Evolutionary conservation across 2,888 invertebrate species (phyloP).

Genomic region (Bombyx huttoni): DNA sequence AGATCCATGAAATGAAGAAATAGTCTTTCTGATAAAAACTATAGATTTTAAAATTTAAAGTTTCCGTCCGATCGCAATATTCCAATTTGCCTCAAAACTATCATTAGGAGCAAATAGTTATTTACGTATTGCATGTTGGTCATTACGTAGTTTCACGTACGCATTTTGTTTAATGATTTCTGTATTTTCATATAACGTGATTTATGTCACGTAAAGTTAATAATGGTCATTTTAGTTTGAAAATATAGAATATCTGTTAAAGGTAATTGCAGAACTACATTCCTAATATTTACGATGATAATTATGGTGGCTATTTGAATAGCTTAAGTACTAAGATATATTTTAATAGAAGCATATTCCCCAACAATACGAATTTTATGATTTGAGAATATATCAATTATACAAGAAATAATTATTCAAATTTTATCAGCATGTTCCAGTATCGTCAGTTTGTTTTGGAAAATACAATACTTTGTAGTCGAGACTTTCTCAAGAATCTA

Average conservation of each 20-base stretch:
- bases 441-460: too few species aligned
- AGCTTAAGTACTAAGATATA: neutral
- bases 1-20: too few species aligned
- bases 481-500: too few species aligned
- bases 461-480: too few species aligned
- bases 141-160: neutral
- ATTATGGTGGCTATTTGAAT: neutral
- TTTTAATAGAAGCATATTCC: neutral
- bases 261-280: neutral
- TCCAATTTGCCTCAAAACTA: neutral
- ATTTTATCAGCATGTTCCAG: too few species aligned
- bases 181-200: neutral
- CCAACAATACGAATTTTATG: too few species aligned
- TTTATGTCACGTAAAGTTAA: slow-evolving; percentile 7
- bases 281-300: neutral
- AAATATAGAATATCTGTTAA: neutral
- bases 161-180: neutral
- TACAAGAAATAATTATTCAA: too few species aligned
- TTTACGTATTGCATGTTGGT: neutral
- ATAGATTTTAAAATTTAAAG: neutral
- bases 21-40: too few species aligned
- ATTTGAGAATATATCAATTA: too few species aligned
- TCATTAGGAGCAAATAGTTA: neutral
- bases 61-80: neutral
- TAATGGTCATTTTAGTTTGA: slow-evolving; percentile 12